Evolutionary conservation across 2,888 invertebrate genomes (phyloP).

Genomic region (Aphidius colemani): DNA sequence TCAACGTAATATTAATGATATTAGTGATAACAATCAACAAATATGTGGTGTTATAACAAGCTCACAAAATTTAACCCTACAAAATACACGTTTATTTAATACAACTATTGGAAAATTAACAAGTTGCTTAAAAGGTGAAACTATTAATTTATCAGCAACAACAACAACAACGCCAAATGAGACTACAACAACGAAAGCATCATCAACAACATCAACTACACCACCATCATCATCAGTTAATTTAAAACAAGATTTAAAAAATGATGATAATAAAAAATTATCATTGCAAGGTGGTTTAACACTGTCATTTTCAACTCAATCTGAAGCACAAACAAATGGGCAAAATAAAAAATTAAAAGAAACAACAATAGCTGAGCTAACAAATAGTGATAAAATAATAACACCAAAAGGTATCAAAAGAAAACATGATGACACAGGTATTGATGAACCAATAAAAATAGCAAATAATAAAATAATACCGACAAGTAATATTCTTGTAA

Average conservation of each 20-base stretch:
- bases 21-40: constrained; percentile 45
- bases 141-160: constrained; percentile 42
- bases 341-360: constrained; percentile 39
- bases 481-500: constrained; percentile 37
- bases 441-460: constrained; percentile 2
- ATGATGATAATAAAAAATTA: constrained; percentile 42
- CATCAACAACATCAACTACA: constrained; percentile 35
- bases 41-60: constrained; percentile 57
- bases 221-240: constrained; percentile 38
- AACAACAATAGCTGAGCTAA: constrained; percentile 43
- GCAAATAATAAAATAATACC: constrained; percentile 37
- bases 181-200: constrained; percentile 40
- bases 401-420: constrained; percentile 53
- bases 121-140: constrained; percentile 44
- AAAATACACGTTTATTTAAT: constrained; percentile 52
- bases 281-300: constrained; percentile 50
- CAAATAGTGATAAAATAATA: constrained; percentile 45
- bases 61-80: constrained; percentile 51
- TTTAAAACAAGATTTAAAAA: constrained; percentile 37
- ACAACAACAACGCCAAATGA: constrained; percentile 37
- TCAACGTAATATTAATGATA: constrained; percentile 48
- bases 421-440: constrained; percentile 47
- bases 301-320: constrained; percentile 48
- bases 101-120: constrained; percentile 51
- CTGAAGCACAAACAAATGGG: constrained; percentile 33